Conservation (phyloP, 2,888 invertebrate species). For the Arrhopalites spinosus region DNA sequence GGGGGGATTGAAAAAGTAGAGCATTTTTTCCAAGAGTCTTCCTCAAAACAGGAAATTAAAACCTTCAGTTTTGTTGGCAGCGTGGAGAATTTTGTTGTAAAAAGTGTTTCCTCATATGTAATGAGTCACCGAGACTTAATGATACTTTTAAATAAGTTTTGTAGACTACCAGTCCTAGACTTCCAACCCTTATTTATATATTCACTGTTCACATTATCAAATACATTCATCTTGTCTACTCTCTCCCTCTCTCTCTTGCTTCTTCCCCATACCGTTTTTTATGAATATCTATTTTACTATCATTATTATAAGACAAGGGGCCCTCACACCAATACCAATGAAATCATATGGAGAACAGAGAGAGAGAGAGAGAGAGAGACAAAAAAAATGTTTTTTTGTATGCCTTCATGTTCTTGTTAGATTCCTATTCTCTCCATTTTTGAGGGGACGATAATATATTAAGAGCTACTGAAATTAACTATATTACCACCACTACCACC, state of each 20-base stretch:
- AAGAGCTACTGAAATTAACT: too few relatives aligned
- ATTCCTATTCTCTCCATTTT: too few relatives aligned
- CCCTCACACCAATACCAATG: background rate
- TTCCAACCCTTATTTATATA: background rate
- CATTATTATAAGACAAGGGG: background rate
- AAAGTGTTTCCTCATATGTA: constrained; percentile 33
- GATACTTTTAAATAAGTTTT: constrained; percentile 3
- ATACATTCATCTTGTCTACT: constrained; percentile 13
- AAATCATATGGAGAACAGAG: background rate
- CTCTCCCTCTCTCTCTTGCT: background rate
- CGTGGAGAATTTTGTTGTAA: constrained; percentile 34
- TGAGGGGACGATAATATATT: too few relatives aligned
- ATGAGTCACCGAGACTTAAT: constrained; percentile 30
- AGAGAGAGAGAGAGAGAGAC: background rate
- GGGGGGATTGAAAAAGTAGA: too few relatives aligned
- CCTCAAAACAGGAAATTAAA: constrained; percentile 49
- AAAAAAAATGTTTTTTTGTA: background rate
- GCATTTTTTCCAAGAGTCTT: constrained; percentile 32
- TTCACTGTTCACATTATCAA: constrained; percentile 11
- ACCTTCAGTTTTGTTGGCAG: constrained; percentile 17
- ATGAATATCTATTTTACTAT: background rate
- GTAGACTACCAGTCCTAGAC: background rate
- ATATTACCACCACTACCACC: too few relatives aligned
- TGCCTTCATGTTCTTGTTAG: too few relatives aligned
- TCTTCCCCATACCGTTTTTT: background rate